Evolutionary conservation across 2,113 vertebrate genomes (phyloP).

Genomic region (Diglossa brunneiventris): DNA sequence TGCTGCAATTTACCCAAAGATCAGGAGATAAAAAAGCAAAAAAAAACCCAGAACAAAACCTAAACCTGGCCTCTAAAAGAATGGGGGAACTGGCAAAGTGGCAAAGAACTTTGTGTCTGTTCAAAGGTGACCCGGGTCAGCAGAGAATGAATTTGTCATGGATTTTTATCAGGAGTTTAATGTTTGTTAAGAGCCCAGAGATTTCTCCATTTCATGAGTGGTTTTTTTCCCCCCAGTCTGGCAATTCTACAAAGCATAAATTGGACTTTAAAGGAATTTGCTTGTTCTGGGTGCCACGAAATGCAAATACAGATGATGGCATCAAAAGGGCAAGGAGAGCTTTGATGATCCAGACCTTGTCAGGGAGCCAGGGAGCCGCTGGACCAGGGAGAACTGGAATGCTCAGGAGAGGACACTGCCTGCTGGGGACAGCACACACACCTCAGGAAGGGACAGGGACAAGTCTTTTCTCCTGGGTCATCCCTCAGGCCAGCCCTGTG

Average conservation of each 20-base stretch:
- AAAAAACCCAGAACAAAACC: neutral
- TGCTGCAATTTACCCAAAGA: neutral
- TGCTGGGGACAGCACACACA: neutral
- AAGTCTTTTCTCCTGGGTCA: neutral
- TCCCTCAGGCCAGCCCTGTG: neutral
- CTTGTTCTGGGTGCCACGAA: neutral
- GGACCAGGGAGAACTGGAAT: neutral
- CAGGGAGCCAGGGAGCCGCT: neutral
- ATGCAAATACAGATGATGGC: neutral
- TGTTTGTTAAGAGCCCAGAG: neutral
- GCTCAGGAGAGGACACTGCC: neutral
- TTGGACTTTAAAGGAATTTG: neutral
- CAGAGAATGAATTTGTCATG: neutral
- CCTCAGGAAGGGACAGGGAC: neutral
- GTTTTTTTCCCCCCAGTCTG: neutral
- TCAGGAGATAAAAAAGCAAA: neutral
- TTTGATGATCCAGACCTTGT: constrained; percentile 35
- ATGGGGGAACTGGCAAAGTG: neutral
- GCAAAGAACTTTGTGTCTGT: neutral
- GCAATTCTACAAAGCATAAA: constrained; percentile 32
- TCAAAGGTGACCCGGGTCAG: constrained; percentile 33
- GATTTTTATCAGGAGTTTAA: neutral
- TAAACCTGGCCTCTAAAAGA: neutral
- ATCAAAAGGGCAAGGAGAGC: neutral
- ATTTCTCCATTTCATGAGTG: neutral